Evolutionary conservation across 1,140 invertebrate species (phyloP).

Genomic region (Drosophila kepulauana): DNA sequence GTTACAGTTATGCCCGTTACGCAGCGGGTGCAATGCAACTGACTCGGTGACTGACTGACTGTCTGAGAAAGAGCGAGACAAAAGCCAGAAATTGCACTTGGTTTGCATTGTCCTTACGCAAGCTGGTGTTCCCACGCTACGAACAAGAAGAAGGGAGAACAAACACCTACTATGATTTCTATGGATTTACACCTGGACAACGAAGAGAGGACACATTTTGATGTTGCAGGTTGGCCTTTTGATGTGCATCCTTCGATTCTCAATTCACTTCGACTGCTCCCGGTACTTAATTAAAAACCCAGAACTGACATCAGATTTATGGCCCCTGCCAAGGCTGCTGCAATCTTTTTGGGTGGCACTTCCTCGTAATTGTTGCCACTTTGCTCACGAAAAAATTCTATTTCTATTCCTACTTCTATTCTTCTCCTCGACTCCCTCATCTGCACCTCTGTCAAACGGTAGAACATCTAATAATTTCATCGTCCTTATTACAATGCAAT

Average conservation of each 20-base stretch:
- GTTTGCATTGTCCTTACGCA: slow-evolving; percentile 74
- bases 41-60: slow-evolving; percentile 18
- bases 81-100: slow-evolving; percentile 76
- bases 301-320: slow-evolving; percentile 74
- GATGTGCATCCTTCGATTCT: slow-evolving; percentile 17
- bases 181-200: slow-evolving; percentile 60
- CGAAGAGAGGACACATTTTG: slow-evolving; percentile 38
- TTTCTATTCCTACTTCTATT: neutral
- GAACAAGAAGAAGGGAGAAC: neutral
- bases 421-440: neutral
- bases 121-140: slow-evolving; percentile 75
- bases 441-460: slow-evolving; percentile 60
- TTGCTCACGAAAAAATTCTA: slow-evolving; percentile 29
- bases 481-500: slow-evolving; percentile 42
- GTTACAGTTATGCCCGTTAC: slow-evolving; percentile 73
- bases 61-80: slow-evolving; percentile 40
- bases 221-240: slow-evolving; percentile 62
- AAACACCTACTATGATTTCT: slow-evolving; percentile 67
- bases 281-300: slow-evolving; percentile 71
- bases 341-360: slow-evolving; percentile 56
- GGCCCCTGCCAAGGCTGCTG: slow-evolving; percentile 18
- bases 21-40: slow-evolving; percentile 61
- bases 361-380: slow-evolving; percentile 73
- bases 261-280: neutral
- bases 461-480: slow-evolving; percentile 74